These are phyloP conservation scores for Bolinopsis microptera DNA, from an alignment of 37 sponge, comb jelly and placozoan species.

Conservation along the genomic window DNA sequence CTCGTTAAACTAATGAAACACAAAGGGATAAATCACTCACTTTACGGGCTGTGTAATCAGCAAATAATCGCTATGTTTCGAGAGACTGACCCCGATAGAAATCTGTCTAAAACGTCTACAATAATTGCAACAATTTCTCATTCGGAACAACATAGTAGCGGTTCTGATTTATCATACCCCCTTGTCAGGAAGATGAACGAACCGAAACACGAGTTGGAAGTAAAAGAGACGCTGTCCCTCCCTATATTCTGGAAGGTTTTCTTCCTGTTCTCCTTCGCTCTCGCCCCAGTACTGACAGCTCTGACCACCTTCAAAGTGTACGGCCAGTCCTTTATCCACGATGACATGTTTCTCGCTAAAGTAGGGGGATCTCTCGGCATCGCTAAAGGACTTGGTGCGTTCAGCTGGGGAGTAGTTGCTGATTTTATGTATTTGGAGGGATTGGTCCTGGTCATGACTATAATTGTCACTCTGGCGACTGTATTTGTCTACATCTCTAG, in stretches of 20 bases:
- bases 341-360: constrained; percentile 22
- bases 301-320: constrained; percentile 21
- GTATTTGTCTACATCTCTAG: neutral
- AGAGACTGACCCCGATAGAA: neutral
- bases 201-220: constrained; percentile 16
- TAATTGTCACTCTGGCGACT: neutral
- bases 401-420: neutral
- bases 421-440: constrained; percentile 7
- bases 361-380: constrained; percentile 10
- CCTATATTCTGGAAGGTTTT: constrained; percentile 28
- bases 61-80: neutral
- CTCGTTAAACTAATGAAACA: neutral
- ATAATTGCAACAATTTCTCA: neutral
- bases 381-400: constrained; percentile 13
- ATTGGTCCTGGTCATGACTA: neutral
- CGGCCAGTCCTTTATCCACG: constrained; percentile 28
- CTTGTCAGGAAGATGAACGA: constrained; percentile 24
- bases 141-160: neutral
- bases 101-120: neutral
- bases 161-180: neutral
- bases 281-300: neutral
- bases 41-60: neutral
- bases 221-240: neutral
- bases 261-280: constrained; percentile 18
- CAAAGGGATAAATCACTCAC: neutral